Evolutionary conservation across 2,888 invertebrate genomes (phyloP), one percentile per base, ranked within the genome.

Genomic region (Trichacis sp.): DNA sequence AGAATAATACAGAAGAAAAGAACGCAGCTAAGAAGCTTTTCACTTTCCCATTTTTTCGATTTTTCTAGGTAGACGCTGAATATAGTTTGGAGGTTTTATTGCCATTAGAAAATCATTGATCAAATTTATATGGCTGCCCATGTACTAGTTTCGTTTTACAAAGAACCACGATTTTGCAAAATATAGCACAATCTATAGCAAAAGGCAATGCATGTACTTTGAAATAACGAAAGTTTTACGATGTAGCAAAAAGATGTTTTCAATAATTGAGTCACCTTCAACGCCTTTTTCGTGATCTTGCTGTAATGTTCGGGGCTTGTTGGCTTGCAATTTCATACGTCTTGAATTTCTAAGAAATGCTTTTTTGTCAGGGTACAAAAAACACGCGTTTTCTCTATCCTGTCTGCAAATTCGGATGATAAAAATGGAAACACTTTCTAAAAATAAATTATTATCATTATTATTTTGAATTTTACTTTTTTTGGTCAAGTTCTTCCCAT

Each of bases 1-100:
- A n/a, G 68, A 69, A 67, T 68, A 73, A 64, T 60, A 73, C 19
- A 70, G 33, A n/a, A 71, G 30, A 8, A 33, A 64, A 61, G 65
- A 62, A 43, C 61, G 63, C 49, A 36, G 68, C 18, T 73, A 69
- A 0, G 64, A 65, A 42, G 69, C 72, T 45, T 71, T 72, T 49
- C 62, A 71, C 20, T 56, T 66, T 24, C 4, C 24, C 3, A 5
- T 24, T n/a, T 38, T 17, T 38, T 36, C 15, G 5, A 19, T 62
- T 40, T 14, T 66, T 15, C 70, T 42, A 20, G 69, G 70, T 18
- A 66, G 11, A 53, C 70, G 46, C 17, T 48, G 30, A 47, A 70
- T 66, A 43, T 52, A 66, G 6, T 62, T 12, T 50, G 61, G 70
- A 50, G 68, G 69, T 49, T 30, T 46, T 36, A 68, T 63, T 8